Evolutionary conservation across 1,140 invertebrate species (phyloP).

Genomic region (Mactra quadrangularis): DNA sequence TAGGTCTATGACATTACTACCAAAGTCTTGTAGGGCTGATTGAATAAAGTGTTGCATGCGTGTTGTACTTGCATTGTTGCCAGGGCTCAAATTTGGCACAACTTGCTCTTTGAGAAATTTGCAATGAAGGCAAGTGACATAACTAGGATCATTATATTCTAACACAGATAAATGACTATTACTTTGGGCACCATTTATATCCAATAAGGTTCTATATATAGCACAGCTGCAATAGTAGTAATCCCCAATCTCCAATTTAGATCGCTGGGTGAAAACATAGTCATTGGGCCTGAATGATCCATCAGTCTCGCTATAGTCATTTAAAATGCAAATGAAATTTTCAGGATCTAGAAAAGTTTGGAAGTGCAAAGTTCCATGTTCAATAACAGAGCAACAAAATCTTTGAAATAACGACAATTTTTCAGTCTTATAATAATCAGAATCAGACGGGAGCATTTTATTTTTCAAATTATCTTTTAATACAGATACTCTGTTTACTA

Average conservation of each 20-base stretch:
- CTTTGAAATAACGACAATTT: too few species aligned
- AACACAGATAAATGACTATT: not conserved
- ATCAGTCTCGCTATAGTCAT: conserved; percentile 36
- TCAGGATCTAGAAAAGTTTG: too few species aligned
- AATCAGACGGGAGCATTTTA: too few species aligned
- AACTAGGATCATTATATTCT: not conserved
- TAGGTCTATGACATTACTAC: not conserved
- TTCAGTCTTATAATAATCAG: too few species aligned
- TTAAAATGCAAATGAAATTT: too few species aligned
- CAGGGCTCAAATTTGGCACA: not conserved
- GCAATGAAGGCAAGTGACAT: conserved; percentile 54
- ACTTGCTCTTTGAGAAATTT: conserved; percentile 38
- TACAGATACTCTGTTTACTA: not conserved
- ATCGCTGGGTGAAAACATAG: not conserved
- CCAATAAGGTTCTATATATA: conserved; percentile 28
- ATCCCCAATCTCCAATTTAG: not conserved
- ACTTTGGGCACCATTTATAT: not conserved
- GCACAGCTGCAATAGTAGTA: conserved; percentile 32
- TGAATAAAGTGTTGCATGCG: not conserved
- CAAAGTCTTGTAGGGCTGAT: not conserved
- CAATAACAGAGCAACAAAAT: too few species aligned
- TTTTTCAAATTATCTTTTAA: not conserved
- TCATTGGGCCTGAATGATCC: not conserved
- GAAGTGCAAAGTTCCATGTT: too few species aligned
- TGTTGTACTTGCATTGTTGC: not conserved